These are phyloP conservation scores for Smithornis capensis DNA, from an alignment of 2,113 vertebrate genomes.

Conservation along the genomic window DNA sequence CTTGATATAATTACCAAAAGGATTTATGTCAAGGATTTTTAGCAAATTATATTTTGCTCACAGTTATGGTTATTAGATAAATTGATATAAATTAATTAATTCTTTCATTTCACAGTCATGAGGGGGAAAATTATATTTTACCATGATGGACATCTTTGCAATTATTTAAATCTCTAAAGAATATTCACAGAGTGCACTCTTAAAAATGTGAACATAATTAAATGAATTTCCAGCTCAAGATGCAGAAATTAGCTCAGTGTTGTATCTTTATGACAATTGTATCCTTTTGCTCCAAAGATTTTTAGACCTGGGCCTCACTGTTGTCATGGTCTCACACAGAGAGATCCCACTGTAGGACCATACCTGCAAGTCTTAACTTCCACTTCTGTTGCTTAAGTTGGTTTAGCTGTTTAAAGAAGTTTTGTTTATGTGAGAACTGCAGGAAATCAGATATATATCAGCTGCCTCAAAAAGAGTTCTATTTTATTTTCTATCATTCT, in stretches of 20 bases:
- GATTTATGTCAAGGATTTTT: not conserved
- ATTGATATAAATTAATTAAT: not conserved
- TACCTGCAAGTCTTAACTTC: not conserved
- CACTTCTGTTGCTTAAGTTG: not conserved
- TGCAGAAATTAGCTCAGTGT: not conserved
- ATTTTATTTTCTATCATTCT: conserved; percentile 38
- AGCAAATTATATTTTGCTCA: not conserved
- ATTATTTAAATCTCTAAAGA: conserved; percentile 13
- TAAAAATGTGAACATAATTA: not conserved
- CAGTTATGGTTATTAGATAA: not conserved
- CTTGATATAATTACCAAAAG: not conserved
- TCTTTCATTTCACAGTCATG: not conserved
- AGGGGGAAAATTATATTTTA: not conserved
- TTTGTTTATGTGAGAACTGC: not conserved
- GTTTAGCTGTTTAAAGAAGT: not conserved
- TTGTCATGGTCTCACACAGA: not conserved
- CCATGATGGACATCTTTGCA: not conserved
- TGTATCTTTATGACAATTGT: not conserved
- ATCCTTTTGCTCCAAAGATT: not conserved
- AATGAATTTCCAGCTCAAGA: not conserved
- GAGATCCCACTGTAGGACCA: not conserved
- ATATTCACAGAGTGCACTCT: not conserved
- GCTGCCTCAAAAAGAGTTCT: not conserved
- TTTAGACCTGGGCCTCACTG: not conserved
- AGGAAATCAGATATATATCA: conserved; percentile 28